phyloP scores from a whole-genome alignment of 1,140 invertebrate species.

The Gerris buenoi region DNA sequence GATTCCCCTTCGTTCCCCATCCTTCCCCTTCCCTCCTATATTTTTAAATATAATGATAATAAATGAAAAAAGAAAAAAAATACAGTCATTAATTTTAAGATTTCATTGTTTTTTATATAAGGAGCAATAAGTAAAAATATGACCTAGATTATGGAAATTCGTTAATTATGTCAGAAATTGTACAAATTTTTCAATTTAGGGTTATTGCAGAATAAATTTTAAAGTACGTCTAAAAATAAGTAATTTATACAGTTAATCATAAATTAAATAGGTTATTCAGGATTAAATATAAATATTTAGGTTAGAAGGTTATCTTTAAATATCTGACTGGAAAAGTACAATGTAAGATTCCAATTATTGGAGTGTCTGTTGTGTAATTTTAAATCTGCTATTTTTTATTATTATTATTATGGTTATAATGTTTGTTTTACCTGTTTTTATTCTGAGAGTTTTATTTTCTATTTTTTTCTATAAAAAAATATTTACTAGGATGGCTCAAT shows the following conservation, averaged over 20 bases:
- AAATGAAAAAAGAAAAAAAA: slow-evolving; percentile 8
- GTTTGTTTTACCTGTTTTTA: slow-evolving; percentile 20
- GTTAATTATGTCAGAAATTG: slow-evolving; percentile 21
- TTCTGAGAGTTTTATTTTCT: slow-evolving; percentile 23
- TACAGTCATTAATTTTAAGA: slow-evolving; percentile 24
- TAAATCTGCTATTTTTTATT: slow-evolving; percentile 21
- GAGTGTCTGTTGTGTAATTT: slow-evolving; percentile 18
- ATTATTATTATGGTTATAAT: slow-evolving; percentile 20
- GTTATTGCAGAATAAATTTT: slow-evolving; percentile 20
- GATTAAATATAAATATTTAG: slow-evolving; percentile 22
- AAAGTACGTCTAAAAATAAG: slow-evolving; percentile 16
- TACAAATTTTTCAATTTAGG: slow-evolving; percentile 22
- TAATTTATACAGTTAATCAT: slow-evolving; percentile 20
- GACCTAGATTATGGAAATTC: slow-evolving; percentile 18
- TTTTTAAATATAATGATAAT: slow-evolving; percentile 19
- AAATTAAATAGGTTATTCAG: slow-evolving; percentile 23
- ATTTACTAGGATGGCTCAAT: slow-evolving; percentile 17
- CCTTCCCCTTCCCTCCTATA: slow-evolving; percentile 18
- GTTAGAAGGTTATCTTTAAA: slow-evolving; percentile 18
- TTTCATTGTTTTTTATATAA: slow-evolving; percentile 22
- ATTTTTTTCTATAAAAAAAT: slow-evolving; percentile 19
- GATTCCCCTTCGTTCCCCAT: slow-evolving; percentile 15
- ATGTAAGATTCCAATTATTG: slow-evolving; percentile 23
- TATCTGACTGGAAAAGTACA: slow-evolving; percentile 22
- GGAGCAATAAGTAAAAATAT: slow-evolving; percentile 21